Percentiles rank a stretch among this genome's conserved stretches.
phyloP scores from a whole-genome alignment of 2,888 invertebrate species.

The Priocnemis perturbator region DNA sequence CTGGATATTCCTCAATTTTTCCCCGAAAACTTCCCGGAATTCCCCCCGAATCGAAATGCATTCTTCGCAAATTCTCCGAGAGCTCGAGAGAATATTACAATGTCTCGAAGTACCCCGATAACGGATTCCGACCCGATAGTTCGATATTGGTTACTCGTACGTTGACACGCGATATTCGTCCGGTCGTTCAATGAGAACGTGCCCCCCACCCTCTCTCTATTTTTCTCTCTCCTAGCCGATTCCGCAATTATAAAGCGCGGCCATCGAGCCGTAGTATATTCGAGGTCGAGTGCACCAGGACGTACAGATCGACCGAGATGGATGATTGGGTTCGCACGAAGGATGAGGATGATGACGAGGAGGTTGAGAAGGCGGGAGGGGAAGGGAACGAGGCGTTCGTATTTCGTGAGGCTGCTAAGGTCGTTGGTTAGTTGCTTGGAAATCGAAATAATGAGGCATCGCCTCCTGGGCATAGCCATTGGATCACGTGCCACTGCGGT shows the following conservation, averaged over 20 bases:
- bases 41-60: too few species aligned
- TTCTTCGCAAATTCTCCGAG: too few species aligned
- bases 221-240: slow-evolving; percentile 11
- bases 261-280: slow-evolving; percentile 53
- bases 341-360: slow-evolving; percentile 55
- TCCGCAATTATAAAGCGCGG: slow-evolving; percentile 57
- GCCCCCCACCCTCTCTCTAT: neutral
- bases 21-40: too few species aligned
- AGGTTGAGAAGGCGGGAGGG: slow-evolving; percentile 17
- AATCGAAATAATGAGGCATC: slow-evolving; percentile 71
- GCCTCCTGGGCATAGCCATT: slow-evolving; percentile 71
- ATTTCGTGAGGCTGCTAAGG: slow-evolving; percentile 65
- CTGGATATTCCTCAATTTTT: too few species aligned
- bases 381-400: slow-evolving; percentile 52
- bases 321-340: slow-evolving; percentile 64
- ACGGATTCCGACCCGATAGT: too few species aligned
- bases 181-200: too few species aligned
- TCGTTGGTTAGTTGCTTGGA: slow-evolving; percentile 68
- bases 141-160: too few species aligned
- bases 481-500: slow-evolving; percentile 73
- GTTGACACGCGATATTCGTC: too few species aligned
- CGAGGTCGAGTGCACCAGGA: slow-evolving; percentile 52
- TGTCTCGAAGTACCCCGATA: too few species aligned
- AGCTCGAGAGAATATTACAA: too few species aligned
- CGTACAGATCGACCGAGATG: slow-evolving; percentile 47